phyloP scores from a whole-genome alignment of 1,140 invertebrate genomes.

The Drosophila lacteicornis region DNA sequence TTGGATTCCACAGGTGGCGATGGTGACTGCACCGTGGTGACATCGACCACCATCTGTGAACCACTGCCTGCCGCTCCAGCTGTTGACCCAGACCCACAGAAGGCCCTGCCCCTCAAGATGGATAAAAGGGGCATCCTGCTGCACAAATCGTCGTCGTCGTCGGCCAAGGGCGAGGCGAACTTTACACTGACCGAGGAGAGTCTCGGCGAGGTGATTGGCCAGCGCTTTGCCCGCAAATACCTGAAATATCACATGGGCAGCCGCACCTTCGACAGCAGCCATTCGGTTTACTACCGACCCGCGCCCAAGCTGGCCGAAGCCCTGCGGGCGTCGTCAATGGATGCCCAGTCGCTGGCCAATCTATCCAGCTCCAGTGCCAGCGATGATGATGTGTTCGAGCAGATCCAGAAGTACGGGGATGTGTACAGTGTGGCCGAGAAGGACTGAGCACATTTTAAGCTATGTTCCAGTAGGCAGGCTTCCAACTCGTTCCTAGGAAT shows the following conservation, averaged over 20 bases:
- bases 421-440: constrained; percentile 56
- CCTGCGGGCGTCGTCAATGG: constrained; percentile 3
- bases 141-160: constrained; percentile 7
- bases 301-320: constrained; percentile 33
- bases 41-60: constrained; percentile 64
- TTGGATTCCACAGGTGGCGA: constrained; percentile 23
- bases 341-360: constrained; percentile 9
- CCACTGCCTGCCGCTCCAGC: not conserved
- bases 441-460: not conserved
- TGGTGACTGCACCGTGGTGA: constrained; percentile 68
- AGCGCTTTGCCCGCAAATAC: constrained; percentile 54
- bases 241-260: constrained; percentile 67
- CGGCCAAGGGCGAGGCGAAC: not conserved
- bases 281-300: constrained; percentile 72
- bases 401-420: constrained; percentile 53
- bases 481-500: constrained; percentile 23
- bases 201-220: constrained; percentile 62
- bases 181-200: constrained; percentile 64
- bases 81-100: not conserved
- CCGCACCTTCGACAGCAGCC: constrained; percentile 58
- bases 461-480: not conserved
- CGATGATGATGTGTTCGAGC: constrained; percentile 66
- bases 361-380: constrained; percentile 46
- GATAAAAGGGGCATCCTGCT: constrained; percentile 66
- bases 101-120: constrained; percentile 21